Percentiles rank a stretch among this genome's conserved stretches.
Evolutionary conservation across 2,113 vertebrate genomes (phyloP).

Genomic region (Muntiacus reevesi): DNA sequence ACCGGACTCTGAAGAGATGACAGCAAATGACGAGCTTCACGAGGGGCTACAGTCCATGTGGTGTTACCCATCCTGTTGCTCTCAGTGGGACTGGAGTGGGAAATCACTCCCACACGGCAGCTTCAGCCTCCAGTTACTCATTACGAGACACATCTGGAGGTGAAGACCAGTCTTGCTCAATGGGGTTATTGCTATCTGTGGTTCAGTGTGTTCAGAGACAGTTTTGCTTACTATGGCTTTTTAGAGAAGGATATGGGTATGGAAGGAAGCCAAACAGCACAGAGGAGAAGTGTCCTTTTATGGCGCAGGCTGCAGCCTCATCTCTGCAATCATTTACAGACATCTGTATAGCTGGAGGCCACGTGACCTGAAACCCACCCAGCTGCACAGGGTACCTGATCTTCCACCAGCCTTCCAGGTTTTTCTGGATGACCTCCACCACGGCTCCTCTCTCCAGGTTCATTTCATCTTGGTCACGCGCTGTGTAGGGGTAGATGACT

Average conservation of each 20-base stretch:
- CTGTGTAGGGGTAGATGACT: slow-evolving; percentile 92
- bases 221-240: not conserved
- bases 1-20: not conserved
- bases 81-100: not conserved
- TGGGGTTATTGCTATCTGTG: not conserved
- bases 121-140: too few species aligned
- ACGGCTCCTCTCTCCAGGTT: slow-evolving; percentile 93
- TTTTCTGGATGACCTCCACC: slow-evolving; percentile 97
- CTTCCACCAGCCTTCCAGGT: slow-evolving; percentile 99
- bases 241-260: not conserved
- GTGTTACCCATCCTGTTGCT: fast-evolving
- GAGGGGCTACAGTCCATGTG: fast-evolving
- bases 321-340: not conserved
- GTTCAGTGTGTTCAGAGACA: not conserved
- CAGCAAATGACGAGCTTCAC: not conserved
- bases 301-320: not conserved
- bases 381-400: slow-evolving; percentile 86
- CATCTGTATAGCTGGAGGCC: not conserved
- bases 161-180: not conserved
- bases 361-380: not conserved
- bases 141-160: not conserved
- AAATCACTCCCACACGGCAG: too few species aligned
- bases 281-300: not conserved
- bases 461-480: slow-evolving; percentile 96
- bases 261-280: not conserved